Conservation (phyloP, 2,113 vertebrate genomes). For the Oryzias celebensis region DNA sequence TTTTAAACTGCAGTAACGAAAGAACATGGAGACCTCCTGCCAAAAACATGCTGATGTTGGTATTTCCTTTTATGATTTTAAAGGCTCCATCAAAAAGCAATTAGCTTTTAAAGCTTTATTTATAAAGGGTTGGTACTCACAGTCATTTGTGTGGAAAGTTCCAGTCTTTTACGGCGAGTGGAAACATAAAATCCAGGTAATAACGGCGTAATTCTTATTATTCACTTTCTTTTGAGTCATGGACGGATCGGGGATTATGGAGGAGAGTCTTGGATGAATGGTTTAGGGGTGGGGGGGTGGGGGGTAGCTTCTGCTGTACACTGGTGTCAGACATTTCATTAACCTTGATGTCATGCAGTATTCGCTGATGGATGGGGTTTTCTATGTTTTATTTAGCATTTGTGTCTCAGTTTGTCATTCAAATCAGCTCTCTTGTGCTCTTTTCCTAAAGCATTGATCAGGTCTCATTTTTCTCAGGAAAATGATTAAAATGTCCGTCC, state of each 20-base stretch:
- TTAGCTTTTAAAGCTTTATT: no score
- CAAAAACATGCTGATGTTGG: no score
- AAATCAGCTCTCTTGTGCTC: neutral
- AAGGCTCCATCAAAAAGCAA: no score
- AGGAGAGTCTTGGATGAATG: neutral
- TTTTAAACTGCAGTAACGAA: no score
- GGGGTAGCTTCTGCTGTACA: neutral
- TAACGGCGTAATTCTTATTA: constrained; percentile 51
- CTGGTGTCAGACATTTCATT: neutral
- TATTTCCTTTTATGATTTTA: no score
- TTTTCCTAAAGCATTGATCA: constrained; percentile 10
- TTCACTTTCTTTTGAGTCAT: constrained; percentile 35
- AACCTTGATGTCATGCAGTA: neutral
- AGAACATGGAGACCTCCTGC: no score
- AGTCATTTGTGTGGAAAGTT: no score
- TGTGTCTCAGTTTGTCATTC: neutral
- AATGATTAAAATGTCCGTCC: constrained; percentile 2
- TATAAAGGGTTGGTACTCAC: no score
- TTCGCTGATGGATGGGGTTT: neutral
- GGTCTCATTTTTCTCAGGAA: constrained; percentile 2
- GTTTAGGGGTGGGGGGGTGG: neutral
- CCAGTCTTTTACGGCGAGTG: no score
- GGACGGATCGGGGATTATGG: constrained; percentile 43
- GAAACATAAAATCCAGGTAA: constrained; percentile 25
- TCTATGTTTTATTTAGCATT: constrained; percentile 3